Evolutionary conservation across 1,140 invertebrate genomes (phyloP).

Genomic region (Nomia melanderi): DNA sequence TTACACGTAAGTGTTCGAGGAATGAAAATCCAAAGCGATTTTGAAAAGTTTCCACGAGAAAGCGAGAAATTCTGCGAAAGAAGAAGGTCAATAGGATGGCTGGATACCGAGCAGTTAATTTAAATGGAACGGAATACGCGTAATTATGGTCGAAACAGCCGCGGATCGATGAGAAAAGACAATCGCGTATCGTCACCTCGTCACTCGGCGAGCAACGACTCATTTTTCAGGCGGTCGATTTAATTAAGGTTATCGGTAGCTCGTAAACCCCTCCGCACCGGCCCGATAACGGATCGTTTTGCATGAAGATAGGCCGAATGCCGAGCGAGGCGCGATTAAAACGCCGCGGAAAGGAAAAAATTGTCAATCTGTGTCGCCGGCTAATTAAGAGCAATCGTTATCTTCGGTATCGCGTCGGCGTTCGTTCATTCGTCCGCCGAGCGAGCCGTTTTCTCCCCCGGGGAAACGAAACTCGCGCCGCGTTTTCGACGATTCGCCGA

Average conservation of each 20-base stretch:
- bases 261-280: constrained; percentile 36
- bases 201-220: constrained; percentile 26
- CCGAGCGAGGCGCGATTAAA: not conserved
- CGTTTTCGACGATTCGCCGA: too few relatives aligned
- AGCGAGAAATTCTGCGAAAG: too few relatives aligned
- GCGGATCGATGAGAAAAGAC: too few relatives aligned
- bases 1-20: too few relatives aligned
- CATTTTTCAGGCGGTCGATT: constrained; percentile 41
- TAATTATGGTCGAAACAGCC: too few relatives aligned
- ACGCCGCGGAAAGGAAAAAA: not conserved
- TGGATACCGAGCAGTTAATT: too few relatives aligned
- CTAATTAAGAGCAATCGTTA: constrained; percentile 50
- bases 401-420: constrained; percentile 34
- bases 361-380: constrained; percentile 32
- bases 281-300: constrained; percentile 41
- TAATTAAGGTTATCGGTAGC: constrained; percentile 43
- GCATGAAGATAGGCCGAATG: constrained; percentile 42
- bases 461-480: too few relatives aligned
- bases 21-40: too few relatives aligned
- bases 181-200: not conserved
- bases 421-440: not conserved
- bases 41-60: too few relatives aligned
- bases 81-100: too few relatives aligned
- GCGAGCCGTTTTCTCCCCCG: too few relatives aligned
- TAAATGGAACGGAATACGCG: too few relatives aligned